Conservation (phyloP, 2,888 invertebrate genomes). For the Sinelater perroti region DNA sequence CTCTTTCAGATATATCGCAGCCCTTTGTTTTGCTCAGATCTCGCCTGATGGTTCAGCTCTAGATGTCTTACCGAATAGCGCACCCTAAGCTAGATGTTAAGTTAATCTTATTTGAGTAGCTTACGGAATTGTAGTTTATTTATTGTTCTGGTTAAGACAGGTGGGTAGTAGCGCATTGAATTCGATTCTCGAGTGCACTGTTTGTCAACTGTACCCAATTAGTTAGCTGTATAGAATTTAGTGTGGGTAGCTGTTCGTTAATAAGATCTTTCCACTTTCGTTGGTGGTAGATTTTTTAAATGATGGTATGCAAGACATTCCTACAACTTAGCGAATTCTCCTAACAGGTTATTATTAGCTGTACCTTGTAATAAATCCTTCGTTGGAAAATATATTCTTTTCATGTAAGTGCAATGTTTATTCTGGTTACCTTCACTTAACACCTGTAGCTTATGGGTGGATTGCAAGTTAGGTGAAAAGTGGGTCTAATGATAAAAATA, state of each 20-base stretch:
- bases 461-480: too few species aligned
- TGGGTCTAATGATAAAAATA: too few species aligned
- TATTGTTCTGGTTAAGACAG: conserved; percentile 21
- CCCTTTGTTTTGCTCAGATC: conserved; percentile 28
- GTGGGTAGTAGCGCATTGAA: conserved; percentile 8
- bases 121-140: conserved; percentile 15
- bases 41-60: conserved; percentile 22
- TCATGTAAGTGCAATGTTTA: too few species aligned
- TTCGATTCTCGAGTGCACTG: conserved; percentile 20
- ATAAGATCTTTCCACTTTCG: conserved; percentile 42
- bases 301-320: conserved; percentile 47
- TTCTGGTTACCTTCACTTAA: too few species aligned
- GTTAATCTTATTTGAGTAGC: conserved; percentile 14
- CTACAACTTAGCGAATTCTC: conserved; percentile 36
- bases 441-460: too few species aligned
- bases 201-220: conserved; percentile 25
- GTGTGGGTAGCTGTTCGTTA: conserved; percentile 28
- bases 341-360: conserved; percentile 24
- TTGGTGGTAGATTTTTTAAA: conserved; percentile 46
- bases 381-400: conserved; percentile 26
- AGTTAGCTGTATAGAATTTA: conserved; percentile 20
- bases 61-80: conserved; percentile 22
- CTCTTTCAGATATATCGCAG: conserved; percentile 11
- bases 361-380: conserved; percentile 26
- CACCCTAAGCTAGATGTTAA: conserved; percentile 23